Base-by-base conservation (phyloP, 53 echinoderm and acorn worm species). In the Actinopyga echinites region DNA sequence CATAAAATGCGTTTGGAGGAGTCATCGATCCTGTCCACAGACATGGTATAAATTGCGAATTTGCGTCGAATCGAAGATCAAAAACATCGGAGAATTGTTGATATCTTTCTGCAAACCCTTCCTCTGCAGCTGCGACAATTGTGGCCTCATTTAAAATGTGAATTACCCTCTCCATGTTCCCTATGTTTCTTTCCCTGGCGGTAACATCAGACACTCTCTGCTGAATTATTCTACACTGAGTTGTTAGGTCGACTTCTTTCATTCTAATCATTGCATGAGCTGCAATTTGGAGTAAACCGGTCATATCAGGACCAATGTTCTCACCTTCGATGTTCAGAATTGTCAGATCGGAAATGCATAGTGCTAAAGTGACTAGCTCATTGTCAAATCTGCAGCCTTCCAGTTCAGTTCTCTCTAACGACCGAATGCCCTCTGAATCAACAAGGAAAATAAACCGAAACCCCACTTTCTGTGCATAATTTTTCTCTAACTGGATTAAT, bases 251-350 rank as follows among this genome's bases (percentile, higher is more conserved):
- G 8, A 77, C 77, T 11, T 55, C 30, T 49, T 56, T 53, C 77
- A 77, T 77, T 31, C 77, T 53, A 4, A 77, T 77, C 19, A 77
- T 20, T 20, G 77, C 77, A 56, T 77, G 77, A 6, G 56, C 77
- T 15, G 77, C 77, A 4, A 77, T 77, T 56, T 77, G 77, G 7
- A 77, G 32, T 31, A 77, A 77, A 5, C 77, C 77, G 2, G 56
- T 77, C 56, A 77, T 77, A 24, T 56, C 77, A 2, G 77, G 56
- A 32, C 77, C 77, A 55, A 77, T 49, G 54, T 53, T 77, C 29
- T 77, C 77, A 19, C 56, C 54, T 33, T 52, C 54, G 21, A 77
- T 77, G 33, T 77, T 77, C n/a, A 77, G 32, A 55, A 77, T 43
- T 0, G 77, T 56, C 15, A 77, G 7, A 30, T 77, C 77, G 19